Conservation (phyloP, 2,797 vertebrate genomes). For the Pterois miles region DNA sequence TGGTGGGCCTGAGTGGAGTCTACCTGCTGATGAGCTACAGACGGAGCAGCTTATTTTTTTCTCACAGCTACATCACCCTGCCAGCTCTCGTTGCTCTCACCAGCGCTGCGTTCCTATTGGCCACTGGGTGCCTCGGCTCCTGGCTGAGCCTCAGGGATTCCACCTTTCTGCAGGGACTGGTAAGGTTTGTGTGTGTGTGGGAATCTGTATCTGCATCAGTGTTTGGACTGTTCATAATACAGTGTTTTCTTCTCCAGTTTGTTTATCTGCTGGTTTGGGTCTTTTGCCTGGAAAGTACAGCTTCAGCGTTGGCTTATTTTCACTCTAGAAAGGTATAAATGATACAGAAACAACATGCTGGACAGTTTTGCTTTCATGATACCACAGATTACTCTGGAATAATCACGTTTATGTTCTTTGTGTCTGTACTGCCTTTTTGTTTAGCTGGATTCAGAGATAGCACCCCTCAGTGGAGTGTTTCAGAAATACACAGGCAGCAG, state of each 20-base stretch:
- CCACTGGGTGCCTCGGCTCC: constrained; percentile 31
- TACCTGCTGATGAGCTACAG: constrained; percentile 55
- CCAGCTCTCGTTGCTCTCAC: constrained; percentile 13
- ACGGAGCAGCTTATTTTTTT: constrained; percentile 41
- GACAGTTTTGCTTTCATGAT: background rate
- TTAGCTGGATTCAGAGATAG: constrained; percentile 67
- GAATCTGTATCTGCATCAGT: background rate
- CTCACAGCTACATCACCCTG: constrained; percentile 42
- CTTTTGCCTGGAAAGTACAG: constrained; percentile 64
- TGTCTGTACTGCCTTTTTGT: constrained; percentile 1
- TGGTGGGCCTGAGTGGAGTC: constrained; percentile 43
- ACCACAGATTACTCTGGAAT: background rate
- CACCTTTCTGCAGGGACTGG: constrained; percentile 58
- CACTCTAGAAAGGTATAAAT: constrained; percentile 56
- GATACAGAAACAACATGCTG: background rate
- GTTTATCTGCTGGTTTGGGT: constrained; percentile 72
- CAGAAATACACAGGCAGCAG: constrained; percentile 69
- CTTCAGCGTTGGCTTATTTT: constrained; percentile 64
- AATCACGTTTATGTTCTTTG: background rate
- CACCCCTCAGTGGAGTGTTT: constrained; percentile 65
- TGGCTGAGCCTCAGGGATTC: constrained; percentile 47
- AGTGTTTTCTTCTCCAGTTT: constrained; percentile 64
- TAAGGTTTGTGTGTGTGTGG: constrained; percentile 15
- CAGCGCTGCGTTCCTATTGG: constrained; percentile 24
- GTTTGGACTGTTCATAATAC: background rate